Conservation (phyloP, 2,797 vertebrate genomes). For the Eremophila alpestris region DNA sequence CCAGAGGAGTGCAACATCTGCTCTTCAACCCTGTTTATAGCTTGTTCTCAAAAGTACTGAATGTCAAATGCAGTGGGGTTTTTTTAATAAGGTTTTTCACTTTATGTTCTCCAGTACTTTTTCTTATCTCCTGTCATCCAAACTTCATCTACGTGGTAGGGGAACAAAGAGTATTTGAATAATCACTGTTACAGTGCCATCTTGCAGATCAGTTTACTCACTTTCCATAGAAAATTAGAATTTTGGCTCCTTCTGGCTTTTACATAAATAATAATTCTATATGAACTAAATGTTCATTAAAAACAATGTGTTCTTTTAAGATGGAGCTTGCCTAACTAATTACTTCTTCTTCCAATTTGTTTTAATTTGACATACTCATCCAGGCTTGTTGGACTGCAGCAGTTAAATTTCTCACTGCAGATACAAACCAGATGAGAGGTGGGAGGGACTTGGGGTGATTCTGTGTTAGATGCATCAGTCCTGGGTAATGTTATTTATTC, state of each 20-base stretch:
- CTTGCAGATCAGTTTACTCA: neutral
- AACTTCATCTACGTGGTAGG: neutral
- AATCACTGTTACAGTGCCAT: neutral
- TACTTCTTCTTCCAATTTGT: neutral
- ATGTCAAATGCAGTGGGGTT: neutral
- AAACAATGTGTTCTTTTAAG: neutral
- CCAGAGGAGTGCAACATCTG: neutral
- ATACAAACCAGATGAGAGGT: neutral
- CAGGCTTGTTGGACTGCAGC: neutral
- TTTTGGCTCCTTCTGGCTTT: neutral
- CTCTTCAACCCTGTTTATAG: neutral
- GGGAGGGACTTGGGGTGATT: conserved; percentile 3
- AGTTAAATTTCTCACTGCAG: neutral
- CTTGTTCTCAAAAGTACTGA: neutral
- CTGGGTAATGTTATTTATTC: neutral
- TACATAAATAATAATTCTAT: neutral
- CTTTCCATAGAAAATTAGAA: neutral
- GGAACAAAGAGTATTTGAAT: neutral
- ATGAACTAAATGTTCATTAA: neutral
- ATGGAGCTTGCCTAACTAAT: neutral
- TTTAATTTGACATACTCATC: conserved; percentile 9
- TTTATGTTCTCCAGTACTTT: neutral
- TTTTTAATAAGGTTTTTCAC: neutral
- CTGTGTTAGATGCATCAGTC: neutral
- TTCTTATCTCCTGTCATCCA: neutral